These are phyloP conservation scores for Crioceris asparagi DNA, from an alignment of 2,888 invertebrate genomes.

Conservation along the genomic window DNA sequence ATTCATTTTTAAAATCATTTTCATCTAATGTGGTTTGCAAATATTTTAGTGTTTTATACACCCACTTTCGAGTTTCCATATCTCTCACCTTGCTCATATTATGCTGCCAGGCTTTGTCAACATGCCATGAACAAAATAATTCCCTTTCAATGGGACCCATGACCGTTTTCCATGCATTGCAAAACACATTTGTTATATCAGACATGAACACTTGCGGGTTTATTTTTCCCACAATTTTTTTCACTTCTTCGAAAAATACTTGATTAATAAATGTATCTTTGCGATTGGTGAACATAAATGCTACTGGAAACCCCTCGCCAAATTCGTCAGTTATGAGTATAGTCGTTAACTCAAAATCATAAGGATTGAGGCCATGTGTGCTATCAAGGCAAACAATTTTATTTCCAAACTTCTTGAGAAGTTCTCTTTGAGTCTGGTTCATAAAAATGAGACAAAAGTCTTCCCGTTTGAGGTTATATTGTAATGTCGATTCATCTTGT, in stretches of 20 bases:
- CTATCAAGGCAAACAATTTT: conserved; percentile 5
- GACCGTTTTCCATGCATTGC: conserved; percentile 11
- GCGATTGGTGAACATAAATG: conserved; percentile 6
- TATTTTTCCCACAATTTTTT: conserved; percentile 6
- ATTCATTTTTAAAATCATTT: no score
- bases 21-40: conserved; percentile 2
- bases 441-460: conserved; percentile 3
- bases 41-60: conserved; percentile 8
- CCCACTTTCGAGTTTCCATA: conserved; percentile 3
- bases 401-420: conserved; percentile 1
- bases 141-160: conserved; percentile 8
- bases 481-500: not conserved
- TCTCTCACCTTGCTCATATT: conserved; percentile 7
- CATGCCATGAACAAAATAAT: conserved; percentile 10
- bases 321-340: conserved; percentile 6
- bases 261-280: conserved; percentile 5
- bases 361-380: conserved; percentile 7
- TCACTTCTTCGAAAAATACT: conserved; percentile 5
- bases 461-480: no score
- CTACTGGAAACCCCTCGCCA: conserved; percentile 8
- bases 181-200: conserved; percentile 11
- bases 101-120: conserved; percentile 9
- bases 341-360: conserved; percentile 8
- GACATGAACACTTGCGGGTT: conserved; percentile 13
- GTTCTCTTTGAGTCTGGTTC: conserved; percentile 1